Percentiles rank a stretch among this genome's conserved stretches.
Conservation (phyloP, 2,888 invertebrate genomes). For the Strigamia transsilvanica region DNA sequence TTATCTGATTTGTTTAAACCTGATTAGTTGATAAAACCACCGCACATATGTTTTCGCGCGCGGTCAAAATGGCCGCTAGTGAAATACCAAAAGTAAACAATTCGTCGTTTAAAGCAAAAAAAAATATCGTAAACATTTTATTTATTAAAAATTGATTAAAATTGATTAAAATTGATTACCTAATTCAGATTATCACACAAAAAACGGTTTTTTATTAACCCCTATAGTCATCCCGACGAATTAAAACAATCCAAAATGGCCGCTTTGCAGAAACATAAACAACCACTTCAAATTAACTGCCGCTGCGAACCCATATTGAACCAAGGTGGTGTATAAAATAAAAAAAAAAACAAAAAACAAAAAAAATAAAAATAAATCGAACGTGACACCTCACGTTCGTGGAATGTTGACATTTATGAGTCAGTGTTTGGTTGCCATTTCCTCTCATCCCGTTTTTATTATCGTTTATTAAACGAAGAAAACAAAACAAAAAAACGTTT, state of each 20-base stretch:
- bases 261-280: neutral
- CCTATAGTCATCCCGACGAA: neutral
- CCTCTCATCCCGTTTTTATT: neutral
- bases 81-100: no score
- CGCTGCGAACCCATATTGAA: neutral
- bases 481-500: neutral
- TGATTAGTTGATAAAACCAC: no score
- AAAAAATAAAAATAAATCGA: neutral
- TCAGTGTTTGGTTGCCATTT: neutral
- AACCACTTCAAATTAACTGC: neutral
- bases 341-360: neutral
- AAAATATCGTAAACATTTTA: no score
- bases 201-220: neutral
- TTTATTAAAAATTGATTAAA: no score
- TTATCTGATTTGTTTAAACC: no score
- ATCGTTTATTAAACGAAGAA: neutral
- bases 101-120: no score
- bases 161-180: no score
- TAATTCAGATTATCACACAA: no score
- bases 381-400: neutral
- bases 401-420: conserved; percentile 8
- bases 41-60: no score
- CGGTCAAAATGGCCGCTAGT: no score
- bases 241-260: neutral
- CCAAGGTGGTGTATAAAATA: neutral